Evolutionary conservation across 2,888 invertebrate species (phyloP).

Genomic region (Octodonta nipae): DNA sequence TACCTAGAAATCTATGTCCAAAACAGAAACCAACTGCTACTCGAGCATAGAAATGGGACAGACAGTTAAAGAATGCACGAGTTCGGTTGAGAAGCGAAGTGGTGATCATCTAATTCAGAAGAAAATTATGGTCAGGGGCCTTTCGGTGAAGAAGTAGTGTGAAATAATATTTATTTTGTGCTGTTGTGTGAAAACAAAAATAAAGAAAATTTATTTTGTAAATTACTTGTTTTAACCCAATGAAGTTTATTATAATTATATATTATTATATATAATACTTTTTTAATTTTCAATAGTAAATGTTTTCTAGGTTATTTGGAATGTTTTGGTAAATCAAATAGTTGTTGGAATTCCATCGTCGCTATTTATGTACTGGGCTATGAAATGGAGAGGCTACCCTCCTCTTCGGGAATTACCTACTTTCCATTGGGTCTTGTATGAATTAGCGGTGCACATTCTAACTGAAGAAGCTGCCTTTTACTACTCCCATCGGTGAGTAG

Average conservation of each 20-base stretch:
- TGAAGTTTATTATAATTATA: neutral
- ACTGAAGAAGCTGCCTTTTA: constrained; percentile 73
- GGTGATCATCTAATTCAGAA: too few relatives aligned
- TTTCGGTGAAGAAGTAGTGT: too few relatives aligned
- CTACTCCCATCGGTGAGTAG: constrained; percentile 61
- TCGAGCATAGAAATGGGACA: too few relatives aligned
- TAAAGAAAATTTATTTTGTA: too few relatives aligned
- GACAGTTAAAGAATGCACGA: too few relatives aligned
- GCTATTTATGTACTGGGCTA: constrained; percentile 45
- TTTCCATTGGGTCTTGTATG: constrained; percentile 62
- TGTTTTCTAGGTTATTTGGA: constrained; percentile 45
- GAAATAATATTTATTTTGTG: too few relatives aligned
- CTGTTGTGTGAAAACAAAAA: too few relatives aligned
- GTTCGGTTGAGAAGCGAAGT: too few relatives aligned
- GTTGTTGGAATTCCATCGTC: constrained; percentile 54
- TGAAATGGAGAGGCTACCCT: constrained; percentile 54
- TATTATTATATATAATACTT: neutral
- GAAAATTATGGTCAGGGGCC: too few relatives aligned
- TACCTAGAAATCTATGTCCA: too few relatives aligned
- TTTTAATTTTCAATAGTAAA: constrained; percentile 2
- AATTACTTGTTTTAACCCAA: too few relatives aligned
- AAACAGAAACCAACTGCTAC: too few relatives aligned
- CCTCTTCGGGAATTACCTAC: constrained; percentile 57
- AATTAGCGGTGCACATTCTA: constrained; percentile 58
- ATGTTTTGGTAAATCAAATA: constrained; percentile 61